A percentile compares a stretch with the other conserved stretches of the same genome.
phyloP scores from a whole-genome alignment of 2,888 invertebrate genomes.

The Chaetogeoica ovagalla region DNA sequence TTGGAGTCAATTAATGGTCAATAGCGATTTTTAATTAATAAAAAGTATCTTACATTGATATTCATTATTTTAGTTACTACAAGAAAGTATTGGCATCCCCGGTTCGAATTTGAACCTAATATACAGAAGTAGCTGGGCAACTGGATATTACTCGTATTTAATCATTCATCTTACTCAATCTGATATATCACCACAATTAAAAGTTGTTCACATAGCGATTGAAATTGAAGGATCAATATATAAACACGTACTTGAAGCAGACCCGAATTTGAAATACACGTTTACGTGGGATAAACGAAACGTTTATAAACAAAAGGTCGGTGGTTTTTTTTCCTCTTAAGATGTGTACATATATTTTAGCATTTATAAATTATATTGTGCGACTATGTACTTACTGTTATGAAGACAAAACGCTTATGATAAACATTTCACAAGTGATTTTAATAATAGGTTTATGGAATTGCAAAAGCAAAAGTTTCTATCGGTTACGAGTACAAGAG shows the following conservation, averaged over 20 bases:
- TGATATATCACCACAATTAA: conserved; percentile 76
- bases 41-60: too few relatives aligned
- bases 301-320: conserved; percentile 92
- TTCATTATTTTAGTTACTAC: conserved; percentile 74
- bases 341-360: too few relatives aligned
- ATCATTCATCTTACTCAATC: conserved; percentile 84
- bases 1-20: too few relatives aligned
- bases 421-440: too few relatives aligned
- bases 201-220: conserved; percentile 87
- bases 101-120: conserved; percentile 91
- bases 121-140: conserved; percentile 92
- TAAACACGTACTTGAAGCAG: conserved; percentile 92
- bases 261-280: conserved; percentile 90
- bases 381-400: too few relatives aligned
- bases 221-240: conserved; percentile 92
- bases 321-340: background rate
- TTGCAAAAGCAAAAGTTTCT: conserved; percentile 83
- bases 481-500: conserved; percentile 93
- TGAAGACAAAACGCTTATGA: too few relatives aligned
- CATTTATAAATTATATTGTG: background rate
- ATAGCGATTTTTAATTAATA: too few relatives aligned
- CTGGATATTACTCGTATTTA: conserved; percentile 91
- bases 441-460: conserved; percentile 69
- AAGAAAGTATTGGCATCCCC: conserved; percentile 91
- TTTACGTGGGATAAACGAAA: conserved; percentile 98